Percentiles rank a stretch among this genome's conserved stretches.
Conservation (phyloP, 2,113 vertebrate genomes). For the Leiothrix lutea region DNA sequence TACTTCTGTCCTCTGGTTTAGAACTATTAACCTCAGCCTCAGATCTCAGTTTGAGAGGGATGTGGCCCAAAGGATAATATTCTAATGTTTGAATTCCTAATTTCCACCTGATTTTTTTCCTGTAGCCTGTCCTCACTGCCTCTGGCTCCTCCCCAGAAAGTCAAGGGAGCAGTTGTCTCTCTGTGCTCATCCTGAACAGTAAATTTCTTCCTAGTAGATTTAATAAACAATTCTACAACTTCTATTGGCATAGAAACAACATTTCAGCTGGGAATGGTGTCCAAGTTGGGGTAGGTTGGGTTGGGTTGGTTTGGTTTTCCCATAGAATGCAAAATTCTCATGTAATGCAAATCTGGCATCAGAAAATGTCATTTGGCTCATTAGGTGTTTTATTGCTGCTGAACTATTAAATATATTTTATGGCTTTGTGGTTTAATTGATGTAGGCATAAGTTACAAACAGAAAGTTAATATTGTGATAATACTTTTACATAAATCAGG, state of each 20-base stretch:
- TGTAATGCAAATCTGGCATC: not conserved
- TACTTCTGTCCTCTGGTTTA: not conserved
- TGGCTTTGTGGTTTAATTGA: not conserved
- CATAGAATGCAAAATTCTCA: not conserved
- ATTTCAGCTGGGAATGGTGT: not conserved
- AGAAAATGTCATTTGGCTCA: not conserved
- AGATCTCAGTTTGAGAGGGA: not conserved
- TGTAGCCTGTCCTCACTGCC: not conserved
- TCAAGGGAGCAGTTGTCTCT: not conserved
- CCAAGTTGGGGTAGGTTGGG: not conserved
- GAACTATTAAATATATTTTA: not conserved
- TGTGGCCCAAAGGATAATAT: not conserved
- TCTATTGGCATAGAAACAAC: not conserved
- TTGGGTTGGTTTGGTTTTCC: not conserved
- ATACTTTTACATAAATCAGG: not conserved
- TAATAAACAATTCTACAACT: not conserved
- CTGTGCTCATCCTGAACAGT: not conserved
- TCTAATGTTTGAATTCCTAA: not conserved
- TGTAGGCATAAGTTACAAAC: not conserved
- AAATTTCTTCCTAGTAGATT: too few relatives aligned
- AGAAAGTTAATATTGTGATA: slow-evolving; percentile 21
- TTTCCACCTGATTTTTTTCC: not conserved
- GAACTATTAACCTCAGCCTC: not conserved
- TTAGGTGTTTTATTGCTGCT: not conserved
- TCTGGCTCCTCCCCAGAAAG: not conserved